A percentile compares a stretch with the other conserved stretches of the same genome.
Conservation (phyloP, 2,888 invertebrate genomes). For the Ceriagrion tenellum region DNA sequence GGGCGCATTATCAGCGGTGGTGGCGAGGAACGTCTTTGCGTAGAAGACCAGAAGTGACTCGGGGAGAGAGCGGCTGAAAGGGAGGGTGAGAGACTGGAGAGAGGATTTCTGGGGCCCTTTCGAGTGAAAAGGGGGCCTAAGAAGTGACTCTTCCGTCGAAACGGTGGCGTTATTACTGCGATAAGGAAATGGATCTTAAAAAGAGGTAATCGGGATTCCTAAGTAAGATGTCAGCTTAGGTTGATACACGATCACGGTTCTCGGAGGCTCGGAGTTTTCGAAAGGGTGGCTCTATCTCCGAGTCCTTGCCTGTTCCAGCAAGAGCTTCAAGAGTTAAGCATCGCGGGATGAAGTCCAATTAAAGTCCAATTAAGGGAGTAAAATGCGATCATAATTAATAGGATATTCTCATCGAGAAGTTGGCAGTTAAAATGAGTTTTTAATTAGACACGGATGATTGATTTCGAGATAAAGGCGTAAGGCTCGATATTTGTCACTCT, state of each 20-base stretch:
- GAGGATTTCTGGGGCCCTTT: not conserved
- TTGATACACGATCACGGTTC: conserved; percentile 35
- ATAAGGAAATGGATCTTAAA: conserved; percentile 67
- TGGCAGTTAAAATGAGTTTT: not conserved
- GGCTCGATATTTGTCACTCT: no score
- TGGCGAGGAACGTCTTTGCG: conserved; percentile 1
- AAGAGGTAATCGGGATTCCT: conserved; percentile 56
- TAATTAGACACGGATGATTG: not conserved
- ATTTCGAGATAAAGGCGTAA: not conserved
- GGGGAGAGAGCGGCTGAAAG: not conserved
- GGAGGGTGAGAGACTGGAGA: not conserved
- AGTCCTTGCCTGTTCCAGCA: not conserved
- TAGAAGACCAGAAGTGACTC: conserved; percentile 15
- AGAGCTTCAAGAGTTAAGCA: not conserved
- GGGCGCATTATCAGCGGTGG: conserved; percentile 57
- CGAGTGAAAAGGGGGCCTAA: not conserved
- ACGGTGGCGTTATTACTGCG: conserved; percentile 2
- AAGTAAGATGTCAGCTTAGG: conserved; percentile 59
- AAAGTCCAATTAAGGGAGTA: not conserved
- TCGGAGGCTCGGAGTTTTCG: not conserved
- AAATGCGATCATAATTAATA: not conserved
- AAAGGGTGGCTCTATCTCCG: not conserved
- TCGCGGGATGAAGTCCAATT: not conserved
- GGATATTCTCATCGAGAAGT: not conserved
- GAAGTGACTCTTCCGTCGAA: not conserved